phyloP scores from a whole-genome alignment of 2,113 vertebrate species.

The Cyprinodon variegatus region DNA sequence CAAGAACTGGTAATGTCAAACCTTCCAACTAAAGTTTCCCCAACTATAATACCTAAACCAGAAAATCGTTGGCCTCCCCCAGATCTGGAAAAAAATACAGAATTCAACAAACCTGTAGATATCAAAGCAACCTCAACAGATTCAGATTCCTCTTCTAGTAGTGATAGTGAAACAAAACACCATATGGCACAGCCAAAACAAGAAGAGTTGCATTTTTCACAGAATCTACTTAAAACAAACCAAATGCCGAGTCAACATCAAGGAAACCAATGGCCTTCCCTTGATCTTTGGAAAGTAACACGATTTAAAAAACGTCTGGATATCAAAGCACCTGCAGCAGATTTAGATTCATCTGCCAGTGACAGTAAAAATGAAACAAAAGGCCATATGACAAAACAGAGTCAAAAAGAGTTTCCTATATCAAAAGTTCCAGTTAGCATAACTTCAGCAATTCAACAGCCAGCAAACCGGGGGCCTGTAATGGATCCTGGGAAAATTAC shows the following conservation, averaged over 20 bases:
- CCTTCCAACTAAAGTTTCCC: background rate
- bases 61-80: slow-evolving; percentile 6
- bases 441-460: background rate
- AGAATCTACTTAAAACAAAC: too few species aligned
- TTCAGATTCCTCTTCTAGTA: slow-evolving; percentile 28
- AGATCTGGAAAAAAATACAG: background rate
- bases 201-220: background rate
- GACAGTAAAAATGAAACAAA: background rate
- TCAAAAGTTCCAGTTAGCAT: background rate
- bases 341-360: background rate
- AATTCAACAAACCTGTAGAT: background rate
- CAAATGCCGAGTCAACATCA: too few species aligned
- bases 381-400: too few species aligned
- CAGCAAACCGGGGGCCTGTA: slow-evolving; percentile 11
- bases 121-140: background rate
- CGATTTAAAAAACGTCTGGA: background rate
- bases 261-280: background rate
- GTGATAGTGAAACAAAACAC: slow-evolving; percentile 5
- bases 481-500: background rate
- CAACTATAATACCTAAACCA: background rate
- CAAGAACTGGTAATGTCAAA: background rate
- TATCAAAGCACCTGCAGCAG: background rate
- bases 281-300: background rate
- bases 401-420: background rate
- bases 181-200: background rate